A percentile compares a stretch with the other conserved stretches of the same genome.
Conservation (phyloP, 2,797 vertebrate species). For the Labroides dimidiatus region DNA sequence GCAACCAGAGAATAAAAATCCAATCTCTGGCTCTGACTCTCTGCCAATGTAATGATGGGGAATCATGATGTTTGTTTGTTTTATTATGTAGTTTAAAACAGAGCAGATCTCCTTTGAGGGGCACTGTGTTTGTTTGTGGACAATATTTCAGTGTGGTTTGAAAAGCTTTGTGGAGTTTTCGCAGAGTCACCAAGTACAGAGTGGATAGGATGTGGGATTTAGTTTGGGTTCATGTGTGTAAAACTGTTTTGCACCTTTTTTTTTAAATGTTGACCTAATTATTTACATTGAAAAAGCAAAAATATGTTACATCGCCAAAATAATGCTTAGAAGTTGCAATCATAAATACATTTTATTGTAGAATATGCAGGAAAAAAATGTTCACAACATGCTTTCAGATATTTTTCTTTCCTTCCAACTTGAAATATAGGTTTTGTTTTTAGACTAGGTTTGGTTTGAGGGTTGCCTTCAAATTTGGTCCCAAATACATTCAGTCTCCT, state of each 20-base stretch:
- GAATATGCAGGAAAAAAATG: too few species aligned
- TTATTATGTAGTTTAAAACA: slow-evolving; percentile 56
- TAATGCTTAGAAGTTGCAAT: too few species aligned
- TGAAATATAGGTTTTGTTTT: too few species aligned
- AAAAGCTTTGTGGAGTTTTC: not conserved
- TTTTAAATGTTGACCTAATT: not conserved
- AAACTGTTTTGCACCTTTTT: too few species aligned
- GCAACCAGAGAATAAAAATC: slow-evolving; percentile 67
- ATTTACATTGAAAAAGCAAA: not conserved
- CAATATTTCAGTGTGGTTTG: slow-evolving; percentile 1
- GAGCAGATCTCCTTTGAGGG: slow-evolving; percentile 31
- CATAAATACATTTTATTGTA: too few species aligned
- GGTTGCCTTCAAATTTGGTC: too few species aligned
- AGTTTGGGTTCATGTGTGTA: not conserved
- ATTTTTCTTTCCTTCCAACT: too few species aligned
- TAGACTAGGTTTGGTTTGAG: too few species aligned
- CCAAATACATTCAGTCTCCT: too few species aligned
- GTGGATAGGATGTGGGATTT: slow-evolving; percentile 1
- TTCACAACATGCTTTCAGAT: too few species aligned
- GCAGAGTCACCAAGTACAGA: too few species aligned
- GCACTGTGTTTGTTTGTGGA: slow-evolving; percentile 33
- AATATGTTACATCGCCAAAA: too few species aligned
- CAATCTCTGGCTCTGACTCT: slow-evolving; percentile 59
- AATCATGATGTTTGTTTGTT: slow-evolving; percentile 65
- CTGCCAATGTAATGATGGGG: slow-evolving; percentile 63